Base-by-base conservation (phyloP, 2,113 vertebrate species). In the Asarcornis scutulata region DNA sequence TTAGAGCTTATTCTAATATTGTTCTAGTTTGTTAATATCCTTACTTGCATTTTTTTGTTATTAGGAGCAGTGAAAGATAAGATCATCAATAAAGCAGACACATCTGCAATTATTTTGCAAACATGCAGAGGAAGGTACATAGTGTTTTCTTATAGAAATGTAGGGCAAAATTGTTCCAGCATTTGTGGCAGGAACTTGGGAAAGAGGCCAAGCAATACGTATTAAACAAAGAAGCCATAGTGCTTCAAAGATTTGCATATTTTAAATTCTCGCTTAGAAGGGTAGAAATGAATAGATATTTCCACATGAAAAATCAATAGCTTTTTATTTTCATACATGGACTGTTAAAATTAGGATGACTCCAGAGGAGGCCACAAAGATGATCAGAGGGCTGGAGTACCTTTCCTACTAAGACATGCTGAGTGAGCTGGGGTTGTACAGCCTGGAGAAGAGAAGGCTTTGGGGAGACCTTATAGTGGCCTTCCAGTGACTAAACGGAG, bases 1-100 rank as follows among this genome's bases (percentile, higher is more conserved):
- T 75, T 91, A 72, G 22, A 66, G 8, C 6, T 89, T 79, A 53
- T 29, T 85, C 29, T 79, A 8, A 4, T 78, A 20, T 17, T 92
- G 68, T 8, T 13, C 9, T 5, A 0, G 0, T 60, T 2, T 68
- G 18, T 38, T 48, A 8, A 40, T 62, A n/a, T n/a, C 26, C 23
- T 72, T 89, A 76, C 17, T 84, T 83, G 8, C 9, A 31, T 2
- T 2, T 23, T 48, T 77, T 68, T 75, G 8, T 59, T 84, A 48
- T 21, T 66, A 38, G 25, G 16, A 64, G 21, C 26, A 84, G 9
- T 69, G 69, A 20, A 73, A 64, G 52, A 72, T 83, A 20, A 78
- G 22, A n/a, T 84, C 3, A 17, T 75, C 67, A 71, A 53, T 67
- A 56, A 91, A 72, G 20, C 26, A 83, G 78, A 34, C 12, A 27